phyloP scores from a whole-genome alignment of 2,797 vertebrate genomes.

The Bovichtus variegatus region DNA sequence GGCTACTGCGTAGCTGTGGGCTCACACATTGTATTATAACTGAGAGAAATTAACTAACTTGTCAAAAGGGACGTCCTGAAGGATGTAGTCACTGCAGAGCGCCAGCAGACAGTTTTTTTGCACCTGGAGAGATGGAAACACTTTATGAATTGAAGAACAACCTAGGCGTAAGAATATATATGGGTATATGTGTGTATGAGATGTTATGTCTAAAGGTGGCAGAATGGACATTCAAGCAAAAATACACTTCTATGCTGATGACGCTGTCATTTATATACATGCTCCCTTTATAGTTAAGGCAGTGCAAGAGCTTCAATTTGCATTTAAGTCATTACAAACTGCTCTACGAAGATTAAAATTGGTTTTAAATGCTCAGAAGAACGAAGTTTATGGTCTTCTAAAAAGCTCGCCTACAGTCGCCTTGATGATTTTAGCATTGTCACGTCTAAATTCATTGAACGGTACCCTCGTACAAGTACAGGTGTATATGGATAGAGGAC shows the following conservation, averaged over 20 bases:
- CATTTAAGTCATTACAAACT: neutral
- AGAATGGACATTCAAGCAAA: neutral
- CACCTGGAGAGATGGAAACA: slow-evolving; percentile 82
- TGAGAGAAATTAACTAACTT: slow-evolving; percentile 82
- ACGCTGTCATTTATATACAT: neutral
- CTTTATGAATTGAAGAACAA: slow-evolving; percentile 3
- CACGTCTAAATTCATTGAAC: neutral
- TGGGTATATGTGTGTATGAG: neutral
- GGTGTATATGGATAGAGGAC: neutral
- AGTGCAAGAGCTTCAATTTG: neutral
- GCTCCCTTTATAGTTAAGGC: neutral
- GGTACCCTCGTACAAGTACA: neutral
- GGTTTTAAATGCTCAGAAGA: neutral
- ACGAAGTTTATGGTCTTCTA: no score
- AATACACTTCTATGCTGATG: neutral
- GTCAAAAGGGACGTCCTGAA: slow-evolving; percentile 96
- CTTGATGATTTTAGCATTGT: neutral
- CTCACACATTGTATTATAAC: slow-evolving; percentile 10
- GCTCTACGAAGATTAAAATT: neutral
- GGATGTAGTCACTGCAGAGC: slow-evolving; percentile 94
- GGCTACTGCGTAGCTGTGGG: slow-evolving; percentile 7
- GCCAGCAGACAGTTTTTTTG: slow-evolving; percentile 96
- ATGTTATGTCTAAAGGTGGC: slow-evolving; percentile 4
- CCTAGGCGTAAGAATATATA: neutral
- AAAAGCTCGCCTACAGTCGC: no score